Evolutionary conservation across 2,888 invertebrate genomes (phyloP), one percentile per base, ranked within the genome.

Genomic region (Apodemia mormo): DNA sequence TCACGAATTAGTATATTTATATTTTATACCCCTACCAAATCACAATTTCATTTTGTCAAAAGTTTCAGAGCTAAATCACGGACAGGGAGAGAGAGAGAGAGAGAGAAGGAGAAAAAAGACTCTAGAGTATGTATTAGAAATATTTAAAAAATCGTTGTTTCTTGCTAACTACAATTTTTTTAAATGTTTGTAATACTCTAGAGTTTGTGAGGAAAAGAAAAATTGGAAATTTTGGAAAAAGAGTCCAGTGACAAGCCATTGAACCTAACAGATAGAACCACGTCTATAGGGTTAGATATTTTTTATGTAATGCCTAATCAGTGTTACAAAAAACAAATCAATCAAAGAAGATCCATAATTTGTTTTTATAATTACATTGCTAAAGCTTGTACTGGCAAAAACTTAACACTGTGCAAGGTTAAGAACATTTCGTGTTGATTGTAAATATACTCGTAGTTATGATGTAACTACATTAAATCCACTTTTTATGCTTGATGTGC

Each of bases 371-470:
- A 58, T 29, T 56, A 56, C 56, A 29, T 12, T 33, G 33, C 58
- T 10, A 58, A 30, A 30, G 29, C 1, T 29, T 10, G 9, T 29
- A 29, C 8, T 12, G 12, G 12, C 58, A 58, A 58, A 58, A 58
- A 58, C 10, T 10, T 5, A 58, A 30, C 30, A 33, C 58, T 10
- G 6, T 29, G 33, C 58, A 58, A 58, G 58, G 58, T 58, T 58
- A 58, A 33, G 58, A 58, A 58, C 33, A 58, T 58, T 61, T 61
- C 12, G 29, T 33, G 58, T 61, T 33, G 30, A 61, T 33, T 33
- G 58, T 61, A 61, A 61, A 61, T 61, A 61, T 33, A 22, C 22
- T 22, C 22, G 22, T 22, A 61, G 30, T 29, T 61, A 61, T 61
- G 58, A 61, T 61, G 58, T 61, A 61, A 61, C 7, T 61, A 30